phyloP scores from a whole-genome alignment of 2,888 invertebrate species.

The Hetaerina titia region DNA sequence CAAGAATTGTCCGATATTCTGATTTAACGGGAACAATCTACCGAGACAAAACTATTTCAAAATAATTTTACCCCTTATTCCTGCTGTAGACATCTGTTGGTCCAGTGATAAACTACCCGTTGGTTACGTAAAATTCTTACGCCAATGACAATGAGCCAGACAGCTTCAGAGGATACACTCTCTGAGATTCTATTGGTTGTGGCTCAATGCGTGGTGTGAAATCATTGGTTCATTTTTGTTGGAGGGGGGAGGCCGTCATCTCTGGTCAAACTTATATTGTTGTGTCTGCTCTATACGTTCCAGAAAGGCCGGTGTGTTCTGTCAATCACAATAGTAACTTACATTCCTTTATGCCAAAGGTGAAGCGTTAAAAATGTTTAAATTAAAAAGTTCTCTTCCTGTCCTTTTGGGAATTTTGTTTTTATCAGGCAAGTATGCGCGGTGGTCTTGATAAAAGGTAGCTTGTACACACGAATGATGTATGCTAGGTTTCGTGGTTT shows the following conservation, averaged over 20 bases:
- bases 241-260: background rate
- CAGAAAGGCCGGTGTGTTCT: conserved; percentile 44
- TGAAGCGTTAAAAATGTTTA: conserved; percentile 11
- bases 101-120: background rate
- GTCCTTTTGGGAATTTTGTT: conserved; percentile 73
- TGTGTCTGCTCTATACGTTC: conserved; percentile 50
- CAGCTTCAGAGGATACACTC: conserved; percentile 70
- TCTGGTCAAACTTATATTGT: conserved; percentile 21
- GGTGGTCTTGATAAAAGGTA: conserved; percentile 76
- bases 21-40: too few relatives aligned
- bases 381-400: conserved; percentile 57
- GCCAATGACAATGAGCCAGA: conserved; percentile 55
- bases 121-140: background rate
- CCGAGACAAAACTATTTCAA: too few relatives aligned
- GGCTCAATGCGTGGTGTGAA: conserved; percentile 74
- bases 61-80: background rate
- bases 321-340: background rate
- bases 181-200: conserved; percentile 73
- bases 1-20: too few relatives aligned
- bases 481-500: conserved; percentile 73
- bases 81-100: background rate
- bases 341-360: background rate
- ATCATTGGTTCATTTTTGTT: conserved; percentile 73
- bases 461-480: background rate
- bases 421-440: conserved; percentile 73